Conservation (phyloP, 2,797 vertebrate species). For the Rachycentron canadum region DNA sequence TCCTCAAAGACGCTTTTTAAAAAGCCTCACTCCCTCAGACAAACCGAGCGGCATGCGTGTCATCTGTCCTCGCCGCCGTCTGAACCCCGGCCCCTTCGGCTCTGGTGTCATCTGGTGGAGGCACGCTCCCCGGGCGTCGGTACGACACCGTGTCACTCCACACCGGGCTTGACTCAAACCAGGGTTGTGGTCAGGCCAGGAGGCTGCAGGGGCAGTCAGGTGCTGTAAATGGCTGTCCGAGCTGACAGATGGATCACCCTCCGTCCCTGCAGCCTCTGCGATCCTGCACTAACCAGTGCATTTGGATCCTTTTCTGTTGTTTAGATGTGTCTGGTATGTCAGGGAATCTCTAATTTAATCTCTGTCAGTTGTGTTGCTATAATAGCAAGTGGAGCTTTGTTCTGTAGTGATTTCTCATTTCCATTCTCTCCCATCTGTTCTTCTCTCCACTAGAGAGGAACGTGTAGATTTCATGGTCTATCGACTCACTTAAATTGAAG, state of each 20-base stretch:
- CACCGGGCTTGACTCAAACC: slow-evolving; percentile 58
- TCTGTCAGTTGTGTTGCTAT: slow-evolving; percentile 8
- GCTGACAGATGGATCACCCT: slow-evolving; percentile 66
- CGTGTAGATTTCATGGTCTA: slow-evolving; percentile 40
- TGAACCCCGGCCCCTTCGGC: slow-evolving; percentile 31
- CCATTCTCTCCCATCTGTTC: slow-evolving; percentile 28
- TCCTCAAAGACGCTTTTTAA: slow-evolving; percentile 63
- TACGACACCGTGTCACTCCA: slow-evolving; percentile 68
- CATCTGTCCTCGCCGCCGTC: slow-evolving; percentile 70
- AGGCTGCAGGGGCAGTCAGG: slow-evolving; percentile 61
- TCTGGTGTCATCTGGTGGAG: slow-evolving; percentile 66
- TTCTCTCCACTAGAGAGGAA: slow-evolving; percentile 38
- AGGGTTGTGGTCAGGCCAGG: slow-evolving; percentile 60
- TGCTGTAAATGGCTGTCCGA: slow-evolving; percentile 70
- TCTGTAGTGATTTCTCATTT: neutral
- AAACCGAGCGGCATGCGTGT: slow-evolving; percentile 74
- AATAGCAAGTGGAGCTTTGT: slow-evolving; percentile 4
- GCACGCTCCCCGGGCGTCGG: slow-evolving; percentile 56
- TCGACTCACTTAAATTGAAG: slow-evolving; percentile 17
- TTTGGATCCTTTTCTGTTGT: slow-evolving; percentile 17
- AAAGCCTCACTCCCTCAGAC: slow-evolving; percentile 52
- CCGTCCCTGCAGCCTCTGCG: neutral
- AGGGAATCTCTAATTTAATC: slow-evolving; percentile 12
- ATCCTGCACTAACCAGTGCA: neutral
- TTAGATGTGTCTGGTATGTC: slow-evolving; percentile 7